Base-by-base conservation (phyloP, 2,113 vertebrate genomes). In the Rhinogobius similis region DNA sequence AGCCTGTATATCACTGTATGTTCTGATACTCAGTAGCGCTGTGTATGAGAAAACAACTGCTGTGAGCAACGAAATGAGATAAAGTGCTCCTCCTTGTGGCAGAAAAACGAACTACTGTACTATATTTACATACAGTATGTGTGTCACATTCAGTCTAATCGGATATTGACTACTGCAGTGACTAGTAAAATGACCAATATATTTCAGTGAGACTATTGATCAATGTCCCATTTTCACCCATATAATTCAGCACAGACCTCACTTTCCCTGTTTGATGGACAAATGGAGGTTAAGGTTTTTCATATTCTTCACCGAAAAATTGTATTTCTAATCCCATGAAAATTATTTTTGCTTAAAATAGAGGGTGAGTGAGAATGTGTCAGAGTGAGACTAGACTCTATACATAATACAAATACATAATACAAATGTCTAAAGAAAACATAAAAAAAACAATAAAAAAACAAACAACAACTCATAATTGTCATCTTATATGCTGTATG, bases 211-310 rank as follows among this genome's bases (percentile, higher is more conserved):
- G 21, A 70, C 16, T 85, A 89, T 86, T 85, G 83, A 89, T 86
- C 32, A 20, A 52, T 24, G 62, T 63, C 69, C 50, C 61, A 85
- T 76, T 85, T 75, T 23, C 56, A 74, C 27, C 68, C 43, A 58
- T 32, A 39, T 72, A 70, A 32, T 36, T 64, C 67, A 63, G 65
- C 68, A 77, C 23, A 72, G 43, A 18, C 23, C 20, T 56, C 50
- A 43, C 21, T 41, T 48, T 55, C 44, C n/a, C 27, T 13, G 16
- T 71, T 67, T 80, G 72, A 76, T 77, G 79, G 69, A 62, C 73
- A 85, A 76, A 89, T 86, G 76, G 84, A 75, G 84, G 82, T 87
- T 89, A 85, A 62, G 44, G n/a, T n/a, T n/a, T n/a, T n/a, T n/a
- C n/a, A n/a, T n/a, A n/a, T n/a, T n/a, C n/a, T n/a, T n/a, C n/a